Evolutionary conservation across 2,113 vertebrate species (phyloP), one percentile per base, ranked within the genome.

Genomic region (Anguilla rostrata): DNA sequence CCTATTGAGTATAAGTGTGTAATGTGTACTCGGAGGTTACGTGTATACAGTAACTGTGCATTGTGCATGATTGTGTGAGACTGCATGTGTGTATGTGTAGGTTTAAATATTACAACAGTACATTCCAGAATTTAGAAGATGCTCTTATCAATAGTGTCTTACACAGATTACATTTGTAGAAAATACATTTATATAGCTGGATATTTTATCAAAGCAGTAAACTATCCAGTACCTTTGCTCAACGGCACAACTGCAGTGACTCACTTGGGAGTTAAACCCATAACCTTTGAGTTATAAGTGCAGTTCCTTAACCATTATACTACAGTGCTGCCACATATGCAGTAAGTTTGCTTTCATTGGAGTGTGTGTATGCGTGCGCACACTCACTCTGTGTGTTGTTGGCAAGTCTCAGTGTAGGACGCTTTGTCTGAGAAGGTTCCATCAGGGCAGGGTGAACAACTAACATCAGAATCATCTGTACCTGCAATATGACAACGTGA

Each of bases 361-460:
- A 41, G 80, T 39, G 40, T n/a, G 81, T n/a, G 81, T 83, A 6
- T n/a, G 40, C 41, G 20, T 9, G 39, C 1, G 26, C 5, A 1
- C 9, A 87, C 86, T 84, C 75, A 87, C 86, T 84, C 83, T 40
- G 86, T 84, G 53, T 87, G 86, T 14, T 6, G 66, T 20, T 39
- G 86, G 56, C 86, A 87, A 2, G 12, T 34, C 26, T 87, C 71
- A 57, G 49, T 84, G 46, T 83, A 84, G 71, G 86, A 87, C 11
- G 18, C 2, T 6, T 18, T 66, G 71, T 78, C 78, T 34, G 86
- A 87, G 78, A 84, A 87, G 6, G 86, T 87, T 14, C 86, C 86
- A 4, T 14, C 4, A 7, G 82, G 22, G 41, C 86, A 87, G 82
- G 14, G 39, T 16, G 75, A 53, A 53, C 86, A 87, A 22, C 12